Evolutionary conservation across 2,797 vertebrate species (phyloP).

Genomic region (Tragelaphus oryx): DNA sequence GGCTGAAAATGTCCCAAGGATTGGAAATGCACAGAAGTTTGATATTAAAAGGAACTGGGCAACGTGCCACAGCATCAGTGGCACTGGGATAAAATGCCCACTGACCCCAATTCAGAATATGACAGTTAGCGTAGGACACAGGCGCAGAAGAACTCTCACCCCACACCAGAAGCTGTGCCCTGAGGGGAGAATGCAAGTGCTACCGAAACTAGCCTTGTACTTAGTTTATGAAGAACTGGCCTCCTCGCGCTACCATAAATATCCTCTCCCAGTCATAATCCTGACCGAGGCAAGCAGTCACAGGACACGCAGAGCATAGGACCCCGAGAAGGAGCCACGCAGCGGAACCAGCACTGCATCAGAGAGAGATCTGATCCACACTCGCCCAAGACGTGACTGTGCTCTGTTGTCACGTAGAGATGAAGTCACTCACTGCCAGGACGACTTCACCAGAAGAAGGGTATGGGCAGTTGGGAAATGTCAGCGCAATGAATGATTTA

Average conservation of each 20-base stretch:
- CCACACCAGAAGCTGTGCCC: not conserved
- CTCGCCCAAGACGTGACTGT: not conserved
- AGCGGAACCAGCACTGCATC: not conserved
- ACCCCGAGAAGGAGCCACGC: not conserved
- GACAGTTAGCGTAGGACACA: fast-evolving
- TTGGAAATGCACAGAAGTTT: not conserved
- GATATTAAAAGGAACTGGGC: too few relatives aligned
- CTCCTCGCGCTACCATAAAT: not conserved
- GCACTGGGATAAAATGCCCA: not conserved
- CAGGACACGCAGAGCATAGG: fast-evolving
- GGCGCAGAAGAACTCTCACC: not conserved
- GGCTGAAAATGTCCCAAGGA: not conserved
- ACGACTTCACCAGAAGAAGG: fast-evolving
- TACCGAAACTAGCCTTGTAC: not conserved
- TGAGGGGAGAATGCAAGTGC: not conserved
- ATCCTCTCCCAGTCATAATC: not conserved
- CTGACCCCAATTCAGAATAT: not conserved
- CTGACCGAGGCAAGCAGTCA: not conserved
- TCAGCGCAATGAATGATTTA: not conserved
- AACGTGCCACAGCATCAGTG: fast-evolving
- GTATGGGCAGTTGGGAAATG: not conserved
- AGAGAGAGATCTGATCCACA: not conserved
- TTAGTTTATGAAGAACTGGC: not conserved
- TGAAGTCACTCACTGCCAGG: not conserved
- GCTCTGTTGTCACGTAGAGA: not conserved